Evolutionary conservation across 2,113 vertebrate genomes (phyloP).

Genomic region (Rhagologus leucostigma): DNA sequence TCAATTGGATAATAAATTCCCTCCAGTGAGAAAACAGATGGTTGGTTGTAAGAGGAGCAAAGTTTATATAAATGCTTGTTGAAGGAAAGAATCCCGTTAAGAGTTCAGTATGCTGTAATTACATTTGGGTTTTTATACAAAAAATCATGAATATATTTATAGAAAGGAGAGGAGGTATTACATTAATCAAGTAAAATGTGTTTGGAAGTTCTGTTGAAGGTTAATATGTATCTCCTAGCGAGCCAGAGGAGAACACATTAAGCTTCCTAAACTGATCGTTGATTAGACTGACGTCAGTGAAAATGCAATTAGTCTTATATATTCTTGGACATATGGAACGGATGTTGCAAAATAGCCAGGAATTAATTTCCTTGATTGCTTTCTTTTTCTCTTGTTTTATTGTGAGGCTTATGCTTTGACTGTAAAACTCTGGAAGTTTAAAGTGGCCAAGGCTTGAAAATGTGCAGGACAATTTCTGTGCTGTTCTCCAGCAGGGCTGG

Average conservation of each 20-base stretch:
- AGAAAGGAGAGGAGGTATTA: background rate
- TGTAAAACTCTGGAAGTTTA: background rate
- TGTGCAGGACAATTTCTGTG: fast-evolving
- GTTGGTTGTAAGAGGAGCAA: background rate
- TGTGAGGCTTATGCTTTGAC: background rate
- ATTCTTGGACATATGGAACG: conserved; percentile 46
- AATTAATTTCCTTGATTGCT: conserved; percentile 39
- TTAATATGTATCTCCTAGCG: conserved; percentile 23
- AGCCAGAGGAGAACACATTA: conserved; percentile 28
- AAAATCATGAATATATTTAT: conserved; percentile 4
- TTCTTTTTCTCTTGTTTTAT: conserved; percentile 4
- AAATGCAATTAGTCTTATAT: conserved; percentile 58
- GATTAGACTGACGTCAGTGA: conserved; percentile 38
- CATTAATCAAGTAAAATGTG: conserved; percentile 17
- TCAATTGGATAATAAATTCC: background rate
- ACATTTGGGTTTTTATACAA: background rate
- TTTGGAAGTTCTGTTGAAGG: conserved; percentile 28
- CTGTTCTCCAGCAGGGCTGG: background rate
- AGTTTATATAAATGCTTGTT: background rate
- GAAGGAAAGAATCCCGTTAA: background rate
- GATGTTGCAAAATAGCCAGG: conserved; percentile 37
- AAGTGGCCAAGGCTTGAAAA: background rate
- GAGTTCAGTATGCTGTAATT: background rate
- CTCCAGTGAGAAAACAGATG: background rate
- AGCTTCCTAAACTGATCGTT: conserved; percentile 23